Conservation (phyloP, 2,797 vertebrate genomes). For the Gymnoscopelus braueri region DNA sequence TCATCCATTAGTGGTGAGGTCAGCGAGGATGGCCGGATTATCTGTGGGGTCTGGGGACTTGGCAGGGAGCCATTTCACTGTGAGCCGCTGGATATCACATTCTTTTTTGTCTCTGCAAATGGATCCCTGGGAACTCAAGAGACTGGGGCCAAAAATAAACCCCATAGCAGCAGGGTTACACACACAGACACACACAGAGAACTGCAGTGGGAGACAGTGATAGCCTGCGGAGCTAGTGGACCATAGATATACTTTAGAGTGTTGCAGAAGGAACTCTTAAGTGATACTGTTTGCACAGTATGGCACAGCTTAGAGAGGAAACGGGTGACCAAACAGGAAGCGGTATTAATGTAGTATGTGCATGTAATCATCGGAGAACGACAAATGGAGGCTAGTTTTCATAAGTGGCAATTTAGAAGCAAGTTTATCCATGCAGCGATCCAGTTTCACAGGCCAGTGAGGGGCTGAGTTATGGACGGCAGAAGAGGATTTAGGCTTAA, state of each 20-base stretch:
- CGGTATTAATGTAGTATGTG: neutral
- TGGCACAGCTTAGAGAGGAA: neutral
- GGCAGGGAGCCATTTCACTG: constrained; percentile 42
- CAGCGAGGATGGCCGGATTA: constrained; percentile 28
- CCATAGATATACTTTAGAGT: constrained; percentile 19
- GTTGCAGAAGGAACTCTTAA: constrained; percentile 4
- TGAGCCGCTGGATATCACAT: constrained; percentile 43
- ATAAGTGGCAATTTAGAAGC: neutral
- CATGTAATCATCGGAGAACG: neutral
- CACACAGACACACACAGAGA: constrained; percentile 28
- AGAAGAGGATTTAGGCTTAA: constrained; percentile 28
- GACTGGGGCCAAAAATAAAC: constrained; percentile 64
- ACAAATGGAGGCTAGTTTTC: neutral
- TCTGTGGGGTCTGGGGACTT: constrained; percentile 32
- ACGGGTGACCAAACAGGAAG: neutral
- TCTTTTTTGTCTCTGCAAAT: constrained; percentile 60
- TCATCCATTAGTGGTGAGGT: constrained; percentile 33
- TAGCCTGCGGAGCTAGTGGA: constrained; percentile 21
- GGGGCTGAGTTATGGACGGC: constrained; percentile 23
- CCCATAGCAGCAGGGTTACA: constrained; percentile 31
- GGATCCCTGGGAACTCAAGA: constrained; percentile 49
- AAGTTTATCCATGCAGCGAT: constrained; percentile 18
- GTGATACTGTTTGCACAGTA: constrained; percentile 11
- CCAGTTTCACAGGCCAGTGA: constrained; percentile 28
- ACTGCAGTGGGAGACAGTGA: constrained; percentile 18